These are phyloP conservation scores for Carabus problematicus DNA, from an alignment of 2,888 invertebrate species.

Conservation along the genomic window DNA sequence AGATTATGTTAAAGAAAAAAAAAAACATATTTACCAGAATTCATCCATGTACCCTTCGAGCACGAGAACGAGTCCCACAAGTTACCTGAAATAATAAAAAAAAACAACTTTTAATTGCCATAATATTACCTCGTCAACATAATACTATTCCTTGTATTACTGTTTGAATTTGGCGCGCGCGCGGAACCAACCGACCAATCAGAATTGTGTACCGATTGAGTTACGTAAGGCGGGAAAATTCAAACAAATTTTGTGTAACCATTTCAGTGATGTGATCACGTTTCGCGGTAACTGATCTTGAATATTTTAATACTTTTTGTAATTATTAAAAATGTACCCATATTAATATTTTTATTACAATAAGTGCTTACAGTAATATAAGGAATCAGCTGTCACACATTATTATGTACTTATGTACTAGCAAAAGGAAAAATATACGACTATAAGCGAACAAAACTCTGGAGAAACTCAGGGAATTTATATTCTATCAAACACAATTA, in stretches of 20 bases:
- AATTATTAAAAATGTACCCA: conserved; percentile 36
- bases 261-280: background rate
- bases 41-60: no score
- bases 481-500: no score
- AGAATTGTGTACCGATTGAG: conserved; percentile 24
- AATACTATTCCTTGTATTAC: conserved; percentile 32
- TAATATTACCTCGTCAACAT: background rate
- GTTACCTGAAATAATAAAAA: conserved; percentile 9
- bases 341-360: conserved; percentile 41
- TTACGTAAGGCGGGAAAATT: conserved; percentile 25
- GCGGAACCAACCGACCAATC: background rate
- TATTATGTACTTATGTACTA: conserved; percentile 2
- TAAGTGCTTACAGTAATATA: conserved; percentile 41
- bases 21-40: no score
- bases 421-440: background rate
- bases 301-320: conserved; percentile 10
- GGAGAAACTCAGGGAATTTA: background rate
- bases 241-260: conserved; percentile 13
- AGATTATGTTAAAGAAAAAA: no score
- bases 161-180: conserved; percentile 18
- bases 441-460: background rate
- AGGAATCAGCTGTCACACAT: conserved; percentile 35
- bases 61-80: background rate
- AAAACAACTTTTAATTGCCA: background rate
- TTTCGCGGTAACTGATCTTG: conserved; percentile 9